Evolutionary conservation across 1,140 invertebrate species (phyloP).

Genomic region (Bombus fervidus): DNA sequence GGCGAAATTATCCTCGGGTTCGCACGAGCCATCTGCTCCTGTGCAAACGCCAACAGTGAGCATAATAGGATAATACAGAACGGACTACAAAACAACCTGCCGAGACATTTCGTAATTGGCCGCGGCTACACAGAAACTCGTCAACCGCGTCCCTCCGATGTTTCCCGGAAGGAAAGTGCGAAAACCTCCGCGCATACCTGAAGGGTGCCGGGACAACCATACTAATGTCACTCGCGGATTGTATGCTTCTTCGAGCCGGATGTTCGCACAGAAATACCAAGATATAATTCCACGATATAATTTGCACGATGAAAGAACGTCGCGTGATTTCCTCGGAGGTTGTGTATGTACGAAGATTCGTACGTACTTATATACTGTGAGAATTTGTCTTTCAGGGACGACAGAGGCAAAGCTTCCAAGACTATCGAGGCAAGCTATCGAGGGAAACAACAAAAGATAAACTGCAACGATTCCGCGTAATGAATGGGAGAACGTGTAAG

Average conservation of each 20-base stretch:
- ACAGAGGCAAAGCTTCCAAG: too few relatives aligned
- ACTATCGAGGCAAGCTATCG: background rate
- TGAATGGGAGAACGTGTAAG: conserved; percentile 16
- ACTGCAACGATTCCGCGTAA: background rate
- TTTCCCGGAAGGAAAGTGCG: conserved; percentile 33
- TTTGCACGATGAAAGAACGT: conserved; percentile 43
- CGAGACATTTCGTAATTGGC: conserved; percentile 78
- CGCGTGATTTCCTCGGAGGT: too few relatives aligned
- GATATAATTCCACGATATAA: conserved; percentile 43
- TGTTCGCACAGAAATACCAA: conserved; percentile 39
- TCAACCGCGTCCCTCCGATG: background rate
- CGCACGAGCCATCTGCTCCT: conserved; percentile 56
- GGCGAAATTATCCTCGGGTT: conserved; percentile 72
- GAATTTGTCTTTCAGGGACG: background rate
- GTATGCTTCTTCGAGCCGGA: conserved; percentile 35
- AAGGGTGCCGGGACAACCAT: background rate
- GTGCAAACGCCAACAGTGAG: conserved; percentile 43
- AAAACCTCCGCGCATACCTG: conserved; percentile 37
- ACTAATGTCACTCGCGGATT: conserved; percentile 42
- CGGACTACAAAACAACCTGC: conserved; percentile 62
- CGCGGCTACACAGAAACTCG: conserved; percentile 48
- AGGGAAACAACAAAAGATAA: background rate
- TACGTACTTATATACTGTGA: background rate
- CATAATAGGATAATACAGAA: conserved; percentile 77
- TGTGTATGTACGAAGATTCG: too few relatives aligned